Base-by-base conservation (phyloP, 2,888 invertebrate genomes). In the Rapana venosa region DNA sequence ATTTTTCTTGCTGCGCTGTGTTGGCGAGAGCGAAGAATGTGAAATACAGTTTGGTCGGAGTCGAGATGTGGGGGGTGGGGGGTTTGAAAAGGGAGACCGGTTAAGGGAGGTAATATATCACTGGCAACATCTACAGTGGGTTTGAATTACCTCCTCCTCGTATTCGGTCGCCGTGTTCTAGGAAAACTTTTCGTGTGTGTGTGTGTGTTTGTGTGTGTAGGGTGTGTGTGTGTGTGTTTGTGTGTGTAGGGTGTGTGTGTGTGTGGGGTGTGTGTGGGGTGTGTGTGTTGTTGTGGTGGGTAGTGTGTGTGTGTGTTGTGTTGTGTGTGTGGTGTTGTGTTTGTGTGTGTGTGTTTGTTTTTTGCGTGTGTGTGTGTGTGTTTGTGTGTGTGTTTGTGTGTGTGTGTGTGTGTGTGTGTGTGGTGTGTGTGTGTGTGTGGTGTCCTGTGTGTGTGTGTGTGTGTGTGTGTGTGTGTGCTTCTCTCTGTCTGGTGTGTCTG, bases 141-240 rank as follows among this genome's bases (percentile, higher is more conserved):
- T 15, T 86, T 58, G 30, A 83, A 58, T 66, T 86, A 86, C 86
- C 86, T 86, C 35, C 84, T 84, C 56, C 61, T 61, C 56, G 87
- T 74, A n/a, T 84, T 32, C 26, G 74, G 70, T 87, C 74, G 47
- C 74, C 6, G 36, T 74, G 30, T n/a, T 47, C n/a, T 47, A 26
- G n/a, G 35, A 17, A 22, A 20, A 22, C 30, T 13, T 77, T n/a
- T 32, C 32, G 35, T 32, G 17, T 81, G 79, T 81, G 32, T 81
- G 79, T 81, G 1, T 81, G 79, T 35, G 32, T 81, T 30, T 81
- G 32, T 2, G 79, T 81, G 32, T 81, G 79, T 81, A 11, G 30
- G 20, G 26, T 22, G 26, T 70, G 11, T 15, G 15, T 30, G 11
- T 32, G 81, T 81, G 81, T 15, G 81, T 30, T 0, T 81, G 81